Evolutionary conservation across 2,888 invertebrate species (phyloP).

Genomic region (Aphidius colemani): DNA sequence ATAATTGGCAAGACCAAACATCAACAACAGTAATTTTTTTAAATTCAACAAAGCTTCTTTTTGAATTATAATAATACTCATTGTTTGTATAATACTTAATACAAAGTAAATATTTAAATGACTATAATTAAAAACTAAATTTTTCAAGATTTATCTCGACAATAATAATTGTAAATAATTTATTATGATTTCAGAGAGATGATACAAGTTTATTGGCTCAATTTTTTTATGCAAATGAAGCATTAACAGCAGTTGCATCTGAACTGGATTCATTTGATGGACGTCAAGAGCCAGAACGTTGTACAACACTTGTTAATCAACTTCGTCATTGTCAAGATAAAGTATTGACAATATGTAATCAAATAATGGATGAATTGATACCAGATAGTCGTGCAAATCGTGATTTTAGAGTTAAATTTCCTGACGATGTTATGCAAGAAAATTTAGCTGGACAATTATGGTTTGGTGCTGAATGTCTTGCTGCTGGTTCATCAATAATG

Average conservation of each 20-base stretch:
- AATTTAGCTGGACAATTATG: constrained; percentile 97
- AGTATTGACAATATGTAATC: constrained; percentile 89
- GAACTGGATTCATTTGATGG: constrained; percentile 99
- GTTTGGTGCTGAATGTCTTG: constrained; percentile 99
- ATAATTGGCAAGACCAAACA: not conserved
- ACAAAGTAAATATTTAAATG: constrained; percentile 9
- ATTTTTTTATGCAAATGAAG: constrained; percentile 98
- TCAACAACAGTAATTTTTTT: too few species aligned
- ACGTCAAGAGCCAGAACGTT: constrained; percentile 96
- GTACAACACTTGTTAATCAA: constrained; percentile 92
- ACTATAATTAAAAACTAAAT: constrained; percentile 11
- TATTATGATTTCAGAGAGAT: constrained; percentile 75
- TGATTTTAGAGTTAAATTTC: constrained; percentile 97
- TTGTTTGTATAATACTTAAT: constrained; percentile 33
- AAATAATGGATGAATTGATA: constrained; percentile 93
- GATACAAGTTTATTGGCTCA: constrained; percentile 92
- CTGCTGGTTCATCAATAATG: constrained; percentile 98
- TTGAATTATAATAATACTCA: constrained; percentile 41
- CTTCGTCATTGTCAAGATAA: constrained; percentile 91
- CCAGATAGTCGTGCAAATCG: constrained; percentile 84
- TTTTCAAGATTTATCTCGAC: not conserved
- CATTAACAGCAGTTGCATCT: constrained; percentile 90
- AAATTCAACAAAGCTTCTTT: constrained; percentile 32
- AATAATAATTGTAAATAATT: not conserved
- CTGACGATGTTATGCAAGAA: constrained; percentile 97